phyloP scores from a whole-genome alignment of 2,888 invertebrate genomes.

The Eucriotettix oculatus region DNA sequence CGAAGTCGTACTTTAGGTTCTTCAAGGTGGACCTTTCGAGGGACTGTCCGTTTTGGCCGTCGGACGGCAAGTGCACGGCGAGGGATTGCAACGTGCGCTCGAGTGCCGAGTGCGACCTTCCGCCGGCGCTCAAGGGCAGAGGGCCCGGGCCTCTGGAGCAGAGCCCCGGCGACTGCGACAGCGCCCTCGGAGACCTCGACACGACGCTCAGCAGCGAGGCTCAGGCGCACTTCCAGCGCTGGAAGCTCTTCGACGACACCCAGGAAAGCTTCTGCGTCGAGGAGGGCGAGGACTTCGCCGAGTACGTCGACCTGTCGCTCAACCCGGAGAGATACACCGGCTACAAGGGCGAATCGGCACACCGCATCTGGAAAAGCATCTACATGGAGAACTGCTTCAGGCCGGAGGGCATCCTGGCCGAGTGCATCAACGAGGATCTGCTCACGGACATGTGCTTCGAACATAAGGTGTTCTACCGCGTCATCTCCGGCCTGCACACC shows the following conservation, averaged over 20 bases:
- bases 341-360: constrained; percentile 85
- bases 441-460: constrained; percentile 75
- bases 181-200: constrained; percentile 65
- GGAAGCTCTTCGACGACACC: constrained; percentile 86
- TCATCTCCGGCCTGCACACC: constrained; percentile 91
- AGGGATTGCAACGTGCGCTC: constrained; percentile 80
- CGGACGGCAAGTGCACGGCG: constrained; percentile 82
- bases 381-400: constrained; percentile 97
- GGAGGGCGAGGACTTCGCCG: constrained; percentile 63
- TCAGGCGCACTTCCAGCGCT: constrained; percentile 73
- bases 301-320: constrained; percentile 85
- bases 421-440: not conserved
- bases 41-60: constrained; percentile 89
- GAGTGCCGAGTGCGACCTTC: constrained; percentile 71
- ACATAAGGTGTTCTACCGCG: constrained; percentile 89
- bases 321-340: constrained; percentile 98
- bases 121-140: constrained; percentile 43
- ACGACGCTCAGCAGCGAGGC: constrained; percentile 75
- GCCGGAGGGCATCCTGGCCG: constrained; percentile 15
- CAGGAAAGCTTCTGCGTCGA: constrained; percentile 88
- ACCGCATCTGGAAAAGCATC: constrained; percentile 90
- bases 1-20: constrained; percentile 88
- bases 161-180: constrained; percentile 16
- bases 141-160: not conserved
- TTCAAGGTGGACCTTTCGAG: constrained; percentile 52